Base-by-base conservation (phyloP, 2,113 vertebrate species). In the Poeciliopsis turrubarensis region DNA sequence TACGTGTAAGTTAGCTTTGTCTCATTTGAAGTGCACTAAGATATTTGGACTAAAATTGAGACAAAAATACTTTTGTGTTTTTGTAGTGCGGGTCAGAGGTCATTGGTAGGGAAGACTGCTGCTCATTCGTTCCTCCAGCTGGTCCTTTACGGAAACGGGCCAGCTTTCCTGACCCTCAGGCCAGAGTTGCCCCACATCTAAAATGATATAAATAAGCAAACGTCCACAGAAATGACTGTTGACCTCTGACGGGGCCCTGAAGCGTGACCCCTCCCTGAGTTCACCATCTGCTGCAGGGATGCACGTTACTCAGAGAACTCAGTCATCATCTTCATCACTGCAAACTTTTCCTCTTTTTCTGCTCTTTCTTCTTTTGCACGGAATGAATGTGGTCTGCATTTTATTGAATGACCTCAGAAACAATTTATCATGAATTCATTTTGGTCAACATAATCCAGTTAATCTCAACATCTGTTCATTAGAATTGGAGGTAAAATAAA, bases 261-360 rank as follows among this genome's bases (percentile, higher is more conserved):
- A 73, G 73, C 22, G 1, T 25, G 1, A 13, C 62, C 68, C 27
- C 63, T 44, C 41, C 77, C 60, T 13, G 37, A 11, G 13, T 66
- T 60, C 69, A 17, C 75, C 75, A 68, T 81, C 75, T 84, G 75
- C 78, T 78, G 8, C 75, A 54, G 78, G 68, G 65, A 39, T 14
- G 8, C 57, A 47, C 0, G 31, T 68, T 54, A 0, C 68, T 72
- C 60, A 5, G 31, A 0, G 5, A 47, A 10, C 9, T 65, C 60
- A 70, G 32, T n/a, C 51, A 10, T 0, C 60, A 22, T 1, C 14
- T 6, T 0, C 34, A 4, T 34, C 26, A 39, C 14, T 8, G 3
- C 32, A 22, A 41, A n/a, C 17, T 57, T 7, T 25, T 25, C 51
- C 17, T 19, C 34, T 19, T n/a, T 7, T 17, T 57, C 25, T 25